phyloP scores from a whole-genome alignment of 2,113 vertebrate species.

The Epinephelus cyanopodus region DNA sequence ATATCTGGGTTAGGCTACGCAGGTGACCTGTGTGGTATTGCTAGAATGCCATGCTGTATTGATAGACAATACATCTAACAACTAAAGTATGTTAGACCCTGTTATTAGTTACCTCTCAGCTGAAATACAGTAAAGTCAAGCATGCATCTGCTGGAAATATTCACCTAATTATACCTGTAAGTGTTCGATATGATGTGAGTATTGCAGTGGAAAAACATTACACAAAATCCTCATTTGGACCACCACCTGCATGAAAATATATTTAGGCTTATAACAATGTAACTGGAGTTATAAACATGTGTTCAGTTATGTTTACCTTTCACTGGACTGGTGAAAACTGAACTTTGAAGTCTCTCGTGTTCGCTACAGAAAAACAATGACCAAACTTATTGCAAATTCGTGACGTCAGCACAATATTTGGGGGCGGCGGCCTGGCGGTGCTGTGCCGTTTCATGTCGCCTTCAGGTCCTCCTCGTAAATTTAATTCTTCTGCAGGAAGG shows the following conservation, averaged over 20 bases:
- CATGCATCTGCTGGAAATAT: not conserved
- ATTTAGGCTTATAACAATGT: not conserved
- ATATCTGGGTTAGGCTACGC: not conserved
- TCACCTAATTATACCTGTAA: not conserved
- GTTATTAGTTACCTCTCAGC: too few relatives aligned
- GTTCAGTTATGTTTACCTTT: not conserved
- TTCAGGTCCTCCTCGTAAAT: constrained; percentile 36
- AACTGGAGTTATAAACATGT: not conserved
- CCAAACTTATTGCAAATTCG: not conserved
- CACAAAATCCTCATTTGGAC: not conserved
- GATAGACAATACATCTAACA: too few relatives aligned
- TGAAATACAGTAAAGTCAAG: too few relatives aligned
- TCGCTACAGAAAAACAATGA: constrained; percentile 2
- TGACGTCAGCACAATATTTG: constrained; percentile 32
- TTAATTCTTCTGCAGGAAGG: rapidly evolving
- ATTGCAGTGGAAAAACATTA: not conserved
- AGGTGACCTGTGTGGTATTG: constrained; percentile 2
- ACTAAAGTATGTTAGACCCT: not conserved
- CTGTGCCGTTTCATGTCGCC: constrained; percentile 1
- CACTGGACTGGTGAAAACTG: not conserved
- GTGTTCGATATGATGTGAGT: not conserved
- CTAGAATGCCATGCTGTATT: not conserved
- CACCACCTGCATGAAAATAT: not conserved
- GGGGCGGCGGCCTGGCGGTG: constrained; percentile 2
- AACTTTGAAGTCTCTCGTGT: not conserved